Evolutionary conservation across 2,888 invertebrate species (phyloP), one percentile per base, ranked within the genome.

Genomic region (Tenthredo mesomela): DNA sequence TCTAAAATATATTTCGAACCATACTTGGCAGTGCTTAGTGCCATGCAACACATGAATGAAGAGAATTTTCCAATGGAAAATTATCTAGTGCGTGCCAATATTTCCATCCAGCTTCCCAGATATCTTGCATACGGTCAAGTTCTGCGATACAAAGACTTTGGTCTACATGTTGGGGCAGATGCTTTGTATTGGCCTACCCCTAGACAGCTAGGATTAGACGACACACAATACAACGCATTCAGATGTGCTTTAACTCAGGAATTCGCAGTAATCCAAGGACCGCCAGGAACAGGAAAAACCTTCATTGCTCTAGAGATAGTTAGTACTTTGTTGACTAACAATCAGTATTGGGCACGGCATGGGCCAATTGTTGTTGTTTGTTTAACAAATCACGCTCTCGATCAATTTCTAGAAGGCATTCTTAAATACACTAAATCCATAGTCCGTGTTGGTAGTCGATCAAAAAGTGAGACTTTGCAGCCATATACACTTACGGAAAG

Each of bases 221-320:
- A 93, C 7, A 95, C 96, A 0, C 98, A 98, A 93, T 93, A 94
- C 86, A 90, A 92, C 54, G 97, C 98, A 0, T 96, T 95, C 89
- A 94, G 95, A 88, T 94, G 95, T 50, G 97, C 97, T 0, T 90
- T 98, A 2, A 96, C 95, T 0, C 94, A 95, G 89, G 96, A 97
- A 93, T 95, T 98, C 87, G 95, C 95, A 0, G 94, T 97, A 0
- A 97, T 98, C 86, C 98, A 98, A 94, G 98, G 98, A 0, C 98
- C 98, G 0, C 98, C 98, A 0, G 98, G 98, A 2, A 98, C 98
- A 0, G 98, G 98, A 0, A 98, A 98, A 94, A 97, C 98, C 0
- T 96, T 95, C 91, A 92, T 98, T 86, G 97, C 97, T 0, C 93
- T 97, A 47, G 96, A 96, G 94, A 95, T 98, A 29, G 96, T 96